Evolutionary conservation across 2,888 invertebrate genomes (phyloP).

Genomic region (Cataglyphis cursor): DNA sequence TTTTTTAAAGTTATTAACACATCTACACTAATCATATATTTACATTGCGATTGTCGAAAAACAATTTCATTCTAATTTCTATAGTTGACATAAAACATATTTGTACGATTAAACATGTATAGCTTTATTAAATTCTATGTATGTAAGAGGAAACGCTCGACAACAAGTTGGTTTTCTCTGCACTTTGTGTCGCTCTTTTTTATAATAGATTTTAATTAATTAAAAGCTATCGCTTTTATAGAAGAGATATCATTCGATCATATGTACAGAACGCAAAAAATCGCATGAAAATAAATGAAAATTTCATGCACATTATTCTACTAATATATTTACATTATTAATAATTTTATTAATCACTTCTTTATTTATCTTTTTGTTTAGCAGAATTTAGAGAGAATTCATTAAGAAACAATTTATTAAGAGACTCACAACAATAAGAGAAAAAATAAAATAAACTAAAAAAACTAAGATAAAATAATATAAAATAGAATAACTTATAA

Average conservation of each 20-base stretch:
- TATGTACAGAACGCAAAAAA: background rate
- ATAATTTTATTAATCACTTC: background rate
- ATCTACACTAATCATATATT: conserved; percentile 38
- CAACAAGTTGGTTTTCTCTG: conserved; percentile 40
- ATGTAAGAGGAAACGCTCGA: conserved; percentile 50
- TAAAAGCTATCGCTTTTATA: conserved; percentile 26
- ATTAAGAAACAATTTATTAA: background rate
- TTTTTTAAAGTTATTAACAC: conserved; percentile 29
- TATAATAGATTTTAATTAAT: conserved; percentile 48
- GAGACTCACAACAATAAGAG: background rate
- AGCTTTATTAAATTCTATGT: conserved; percentile 47
- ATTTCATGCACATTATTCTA: background rate
- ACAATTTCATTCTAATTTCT: conserved; percentile 27
- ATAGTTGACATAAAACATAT: conserved; percentile 40
- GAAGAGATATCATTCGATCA: conserved; percentile 17
- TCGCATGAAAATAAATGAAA: background rate
- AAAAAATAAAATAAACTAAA: background rate
- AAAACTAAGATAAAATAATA: background rate
- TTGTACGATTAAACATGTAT: conserved; percentile 60
- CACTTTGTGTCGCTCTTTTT: conserved; percentile 22
- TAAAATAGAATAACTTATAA: background rate
- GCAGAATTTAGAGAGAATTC: background rate
- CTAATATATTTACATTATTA: background rate
- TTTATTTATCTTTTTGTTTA: background rate
- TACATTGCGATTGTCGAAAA: conserved; percentile 37